Conservation (phyloP, 2,797 vertebrate species). For the Tokudaia muenninki region DNA sequence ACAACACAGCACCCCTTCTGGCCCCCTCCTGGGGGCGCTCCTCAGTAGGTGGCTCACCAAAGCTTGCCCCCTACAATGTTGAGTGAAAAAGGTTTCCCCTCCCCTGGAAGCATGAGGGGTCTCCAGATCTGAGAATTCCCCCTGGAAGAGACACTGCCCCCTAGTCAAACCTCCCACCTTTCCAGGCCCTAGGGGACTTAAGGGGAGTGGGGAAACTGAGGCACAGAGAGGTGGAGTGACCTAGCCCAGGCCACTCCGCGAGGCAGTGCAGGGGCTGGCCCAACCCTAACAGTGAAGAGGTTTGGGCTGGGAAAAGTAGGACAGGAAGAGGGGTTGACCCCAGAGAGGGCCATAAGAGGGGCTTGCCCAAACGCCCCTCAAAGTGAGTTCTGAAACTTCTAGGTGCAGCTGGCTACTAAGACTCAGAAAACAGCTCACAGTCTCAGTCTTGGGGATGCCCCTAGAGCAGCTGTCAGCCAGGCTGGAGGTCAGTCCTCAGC, state of each 20-base stretch:
- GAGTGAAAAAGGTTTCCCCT: conserved; percentile 84
- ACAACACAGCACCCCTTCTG: conserved; percentile 70
- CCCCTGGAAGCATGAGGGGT: conserved; percentile 76
- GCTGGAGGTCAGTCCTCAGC: conserved; percentile 78
- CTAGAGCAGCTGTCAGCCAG: conserved; percentile 62
- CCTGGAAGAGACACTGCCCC: conserved; percentile 79
- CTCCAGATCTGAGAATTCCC: conserved; percentile 70
- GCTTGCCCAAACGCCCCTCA: conserved; percentile 69
- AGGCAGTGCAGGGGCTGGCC: conserved; percentile 87
- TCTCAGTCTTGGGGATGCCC: conserved; percentile 67
- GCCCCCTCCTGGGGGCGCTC: conserved; percentile 73
- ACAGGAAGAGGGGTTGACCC: conserved; percentile 64
- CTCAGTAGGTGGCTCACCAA: conserved; percentile 66
- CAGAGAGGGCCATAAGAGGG: conserved; percentile 62
- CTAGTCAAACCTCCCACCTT: conserved; percentile 78
- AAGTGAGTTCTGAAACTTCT: conserved; percentile 75
- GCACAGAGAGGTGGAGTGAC: conserved; percentile 85
- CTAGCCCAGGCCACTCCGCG: conserved; percentile 82
- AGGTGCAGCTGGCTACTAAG: conserved; percentile 69
- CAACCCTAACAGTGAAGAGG: conserved; percentile 71
- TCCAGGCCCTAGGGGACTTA: conserved; percentile 80
- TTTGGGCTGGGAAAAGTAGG: conserved; percentile 56
- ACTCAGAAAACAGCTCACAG: conserved; percentile 73
- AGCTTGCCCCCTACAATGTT: conserved; percentile 75
- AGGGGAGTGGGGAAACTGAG: conserved; percentile 85